A percentile compares a stretch with the other conserved stretches of the same genome.
These are phyloP conservation scores for Zaprionus bogoriensis DNA, from an alignment of 2,888 invertebrate genomes.

Conservation along the genomic window DNA sequence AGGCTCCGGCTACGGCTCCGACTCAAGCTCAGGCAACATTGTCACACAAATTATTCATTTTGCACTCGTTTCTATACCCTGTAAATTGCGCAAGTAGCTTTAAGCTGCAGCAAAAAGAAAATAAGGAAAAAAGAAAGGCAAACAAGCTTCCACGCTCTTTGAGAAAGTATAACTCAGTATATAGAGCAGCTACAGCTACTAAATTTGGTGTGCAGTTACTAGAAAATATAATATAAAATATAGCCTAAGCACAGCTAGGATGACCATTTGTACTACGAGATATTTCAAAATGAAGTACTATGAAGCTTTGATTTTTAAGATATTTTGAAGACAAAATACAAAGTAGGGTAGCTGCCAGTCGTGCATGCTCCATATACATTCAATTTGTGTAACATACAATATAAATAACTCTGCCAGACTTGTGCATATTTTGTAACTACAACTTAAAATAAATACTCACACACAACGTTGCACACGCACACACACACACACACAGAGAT, in stretches of 20 bases:
- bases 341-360: constrained; percentile 24
- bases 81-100: neutral
- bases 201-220: no score
- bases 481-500: constrained; percentile 5
- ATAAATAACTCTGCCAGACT: constrained; percentile 69
- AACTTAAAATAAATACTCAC: constrained; percentile 33
- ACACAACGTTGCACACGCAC: neutral
- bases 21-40: constrained; percentile 46
- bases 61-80: constrained; percentile 47
- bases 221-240: no score
- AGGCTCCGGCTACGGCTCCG: constrained; percentile 15
- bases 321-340: no score
- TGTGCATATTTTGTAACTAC: constrained; percentile 70
- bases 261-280: no score
- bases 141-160: no score
- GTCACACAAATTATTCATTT: constrained; percentile 72
- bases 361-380: neutral
- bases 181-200: no score
- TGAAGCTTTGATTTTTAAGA: no score
- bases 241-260: no score
- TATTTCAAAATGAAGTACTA: no score
- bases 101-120: neutral
- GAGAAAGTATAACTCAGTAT: no score
- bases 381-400: constrained; percentile 43
- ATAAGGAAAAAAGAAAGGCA: no score